phyloP scores from a whole-genome alignment of 2,888 invertebrate genomes.

The Netelia melanura region DNA sequence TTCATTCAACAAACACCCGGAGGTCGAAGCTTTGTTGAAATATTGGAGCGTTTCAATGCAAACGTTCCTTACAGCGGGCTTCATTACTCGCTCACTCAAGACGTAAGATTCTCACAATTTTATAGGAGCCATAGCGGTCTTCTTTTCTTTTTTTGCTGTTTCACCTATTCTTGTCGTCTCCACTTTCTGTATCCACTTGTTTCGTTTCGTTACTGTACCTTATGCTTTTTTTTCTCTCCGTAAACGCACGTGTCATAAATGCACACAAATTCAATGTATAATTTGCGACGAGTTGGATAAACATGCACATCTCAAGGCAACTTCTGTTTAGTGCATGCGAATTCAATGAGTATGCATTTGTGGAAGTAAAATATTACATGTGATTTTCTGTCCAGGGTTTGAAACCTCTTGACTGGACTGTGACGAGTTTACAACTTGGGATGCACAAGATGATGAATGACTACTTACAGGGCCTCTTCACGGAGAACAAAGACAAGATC shows the following conservation, averaged over 20 bases:
- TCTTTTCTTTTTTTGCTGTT: not conserved
- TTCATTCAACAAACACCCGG: conserved; percentile 89
- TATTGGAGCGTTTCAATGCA: conserved; percentile 97
- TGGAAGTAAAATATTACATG: conserved; percentile 16
- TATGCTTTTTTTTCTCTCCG: too few relatives aligned
- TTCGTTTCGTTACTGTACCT: too few relatives aligned
- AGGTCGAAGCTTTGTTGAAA: conserved; percentile 90
- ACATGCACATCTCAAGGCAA: too few relatives aligned
- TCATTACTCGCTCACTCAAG: conserved; percentile 97
- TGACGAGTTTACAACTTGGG: conserved; percentile 79
- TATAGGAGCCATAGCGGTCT: not conserved
- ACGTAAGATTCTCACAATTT: conserved; percentile 88
- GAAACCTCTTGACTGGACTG: conserved; percentile 83
- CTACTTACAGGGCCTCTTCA: conserved; percentile 94
- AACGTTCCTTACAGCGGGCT: conserved; percentile 99
- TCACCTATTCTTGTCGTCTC: not conserved
- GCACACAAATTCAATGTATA: too few relatives aligned
- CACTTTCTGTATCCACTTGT: not conserved
- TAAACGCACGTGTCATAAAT: too few relatives aligned
- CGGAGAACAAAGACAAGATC: conserved; percentile 98
- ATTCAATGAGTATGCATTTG: too few relatives aligned
- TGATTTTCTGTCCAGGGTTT: conserved; percentile 79
- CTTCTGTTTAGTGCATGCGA: too few relatives aligned
- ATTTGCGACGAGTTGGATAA: too few relatives aligned
- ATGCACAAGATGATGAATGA: conserved; percentile 78